phyloP scores from a whole-genome alignment of 2,113 vertebrate species.

The Etheostoma cragini region DNA sequence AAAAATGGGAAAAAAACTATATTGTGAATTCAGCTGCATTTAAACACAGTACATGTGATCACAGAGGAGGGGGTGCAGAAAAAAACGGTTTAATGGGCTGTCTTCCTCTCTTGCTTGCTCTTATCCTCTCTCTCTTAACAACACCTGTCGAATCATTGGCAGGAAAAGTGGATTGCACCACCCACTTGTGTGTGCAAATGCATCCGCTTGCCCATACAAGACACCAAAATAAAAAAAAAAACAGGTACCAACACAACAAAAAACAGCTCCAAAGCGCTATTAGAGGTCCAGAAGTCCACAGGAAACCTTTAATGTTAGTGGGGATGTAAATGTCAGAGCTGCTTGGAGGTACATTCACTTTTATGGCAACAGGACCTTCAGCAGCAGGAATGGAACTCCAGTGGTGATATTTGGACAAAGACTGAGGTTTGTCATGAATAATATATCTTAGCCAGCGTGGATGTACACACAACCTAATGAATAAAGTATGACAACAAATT shows the following conservation, averaged over 20 bases:
- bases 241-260: neutral
- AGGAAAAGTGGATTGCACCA: neutral
- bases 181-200: neutral
- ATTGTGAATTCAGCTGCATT: too few relatives aligned
- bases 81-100: too few relatives aligned
- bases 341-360: neutral
- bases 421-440: neutral
- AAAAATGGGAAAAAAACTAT: too few relatives aligned
- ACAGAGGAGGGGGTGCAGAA: too few relatives aligned
- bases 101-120: too few relatives aligned
- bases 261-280: neutral
- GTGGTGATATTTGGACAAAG: neutral
- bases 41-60: too few relatives aligned
- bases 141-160: too few relatives aligned
- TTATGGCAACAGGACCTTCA: neutral
- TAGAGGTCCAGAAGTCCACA: neutral
- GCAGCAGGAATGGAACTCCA: neutral
- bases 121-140: too few relatives aligned
- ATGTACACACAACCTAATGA: neutral
- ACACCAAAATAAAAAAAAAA: neutral
- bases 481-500: neutral
- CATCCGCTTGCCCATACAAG: neutral
- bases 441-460: too few relatives aligned
- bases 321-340: neutral
- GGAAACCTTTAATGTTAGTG: neutral